Percentiles rank a stretch among this genome's conserved stretches.
These are phyloP conservation scores for Cephus runcator DNA, from an alignment of 2,888 invertebrate genomes.

Conservation along the genomic window DNA sequence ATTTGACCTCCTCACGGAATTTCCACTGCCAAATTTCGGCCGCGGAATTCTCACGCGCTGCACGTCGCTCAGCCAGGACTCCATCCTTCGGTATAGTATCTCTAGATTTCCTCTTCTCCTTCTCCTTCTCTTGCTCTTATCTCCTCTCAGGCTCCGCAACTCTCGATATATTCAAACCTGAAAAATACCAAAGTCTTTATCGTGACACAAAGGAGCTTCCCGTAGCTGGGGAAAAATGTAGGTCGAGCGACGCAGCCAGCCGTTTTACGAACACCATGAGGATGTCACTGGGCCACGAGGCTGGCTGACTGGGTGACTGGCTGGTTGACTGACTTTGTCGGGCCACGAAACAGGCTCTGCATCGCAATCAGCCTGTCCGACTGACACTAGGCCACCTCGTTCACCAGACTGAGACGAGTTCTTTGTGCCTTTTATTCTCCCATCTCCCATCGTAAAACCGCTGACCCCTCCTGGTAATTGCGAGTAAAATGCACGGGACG, in stretches of 20 bases:
- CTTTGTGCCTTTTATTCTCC: not conserved
- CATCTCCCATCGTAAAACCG: no score
- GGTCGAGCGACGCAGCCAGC: slow-evolving; percentile 7
- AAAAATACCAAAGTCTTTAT: not conserved
- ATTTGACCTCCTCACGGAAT: slow-evolving; percentile 64
- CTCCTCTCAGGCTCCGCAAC: no score
- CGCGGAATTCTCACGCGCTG: slow-evolving; percentile 86
- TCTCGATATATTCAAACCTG: no score
- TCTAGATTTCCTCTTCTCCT: no score
- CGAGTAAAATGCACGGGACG: no score
- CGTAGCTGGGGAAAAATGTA: slow-evolving; percentile 4
- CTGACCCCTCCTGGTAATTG: no score
- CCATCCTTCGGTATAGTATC: slow-evolving; percentile 69
- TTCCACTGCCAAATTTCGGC: slow-evolving; percentile 80
- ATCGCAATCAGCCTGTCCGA: slow-evolving; percentile 28
- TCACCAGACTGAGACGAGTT: slow-evolving; percentile 34
- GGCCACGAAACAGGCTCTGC: slow-evolving; percentile 18
- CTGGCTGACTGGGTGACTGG: no score
- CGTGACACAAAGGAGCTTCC: not conserved
- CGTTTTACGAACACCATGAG: slow-evolving; percentile 9
- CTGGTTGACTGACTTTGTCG: no score
- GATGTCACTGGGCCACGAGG: slow-evolving; percentile 35
- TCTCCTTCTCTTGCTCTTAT: no score
- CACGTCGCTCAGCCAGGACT: slow-evolving; percentile 86
- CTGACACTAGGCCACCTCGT: slow-evolving; percentile 34